phyloP scores from a whole-genome alignment of 2,113 vertebrate genomes.

The Cheilinus undulatus region DNA sequence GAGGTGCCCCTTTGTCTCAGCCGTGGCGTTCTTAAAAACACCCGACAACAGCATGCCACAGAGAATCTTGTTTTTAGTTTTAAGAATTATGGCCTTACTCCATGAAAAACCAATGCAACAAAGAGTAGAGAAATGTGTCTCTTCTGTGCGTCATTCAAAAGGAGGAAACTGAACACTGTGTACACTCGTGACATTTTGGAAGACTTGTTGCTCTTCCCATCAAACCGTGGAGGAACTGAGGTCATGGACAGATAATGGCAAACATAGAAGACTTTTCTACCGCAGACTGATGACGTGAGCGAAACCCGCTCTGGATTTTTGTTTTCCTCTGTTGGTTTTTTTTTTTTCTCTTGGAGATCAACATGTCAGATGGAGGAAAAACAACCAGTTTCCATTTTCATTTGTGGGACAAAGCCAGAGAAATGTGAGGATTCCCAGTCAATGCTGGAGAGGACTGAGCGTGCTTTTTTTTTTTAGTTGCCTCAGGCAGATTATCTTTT shows the following conservation, averaged over 20 bases:
- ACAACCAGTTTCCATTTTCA: slow-evolving; percentile 38
- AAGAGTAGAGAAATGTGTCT: slow-evolving; percentile 59
- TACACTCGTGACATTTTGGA: slow-evolving; percentile 51
- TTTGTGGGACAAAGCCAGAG: slow-evolving; percentile 49
- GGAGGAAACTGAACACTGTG: slow-evolving; percentile 68
- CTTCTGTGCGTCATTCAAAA: slow-evolving; percentile 53
- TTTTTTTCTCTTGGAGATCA: slow-evolving; percentile 52
- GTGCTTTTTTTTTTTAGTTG: slow-evolving; percentile 74
- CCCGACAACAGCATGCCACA: slow-evolving; percentile 39
- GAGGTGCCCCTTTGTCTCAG: slow-evolving; percentile 39
- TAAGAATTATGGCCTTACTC: slow-evolving; percentile 77
- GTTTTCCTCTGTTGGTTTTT: slow-evolving; percentile 64
- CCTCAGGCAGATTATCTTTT: slow-evolving; percentile 81
- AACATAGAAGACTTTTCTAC: slow-evolving; percentile 49
- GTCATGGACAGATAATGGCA: slow-evolving; percentile 24
- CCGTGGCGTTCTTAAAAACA: slow-evolving; percentile 19
- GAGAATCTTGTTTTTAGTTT: slow-evolving; percentile 53
- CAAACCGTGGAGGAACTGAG: slow-evolving; percentile 39
- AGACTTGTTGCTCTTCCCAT: slow-evolving; percentile 54
- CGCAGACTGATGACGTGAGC: slow-evolving; percentile 53
- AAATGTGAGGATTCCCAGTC: slow-evolving; percentile 41
- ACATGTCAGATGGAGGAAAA: slow-evolving; percentile 21
- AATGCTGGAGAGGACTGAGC: slow-evolving; percentile 61
- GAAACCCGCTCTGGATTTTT: slow-evolving; percentile 57
- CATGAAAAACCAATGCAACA: slow-evolving; percentile 67